A percentile compares a stretch with the other conserved stretches of the same genome.
These are phyloP conservation scores for Cerceris rybyensis DNA, from an alignment of 2,888 invertebrate species.

Conservation along the genomic window DNA sequence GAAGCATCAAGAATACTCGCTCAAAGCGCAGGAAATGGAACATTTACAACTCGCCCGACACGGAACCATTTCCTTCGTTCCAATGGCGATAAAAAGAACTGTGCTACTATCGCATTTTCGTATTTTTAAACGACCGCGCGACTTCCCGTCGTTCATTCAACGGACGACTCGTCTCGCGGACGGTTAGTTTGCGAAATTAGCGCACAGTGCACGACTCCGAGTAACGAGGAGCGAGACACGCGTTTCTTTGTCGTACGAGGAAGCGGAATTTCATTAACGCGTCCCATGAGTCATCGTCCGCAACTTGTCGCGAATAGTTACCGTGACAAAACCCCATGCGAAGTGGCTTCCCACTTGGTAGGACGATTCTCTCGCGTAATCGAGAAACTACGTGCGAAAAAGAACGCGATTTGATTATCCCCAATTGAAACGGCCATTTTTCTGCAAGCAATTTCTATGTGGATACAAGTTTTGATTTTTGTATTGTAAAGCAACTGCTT, in stretches of 20 bases:
- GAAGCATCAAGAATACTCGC: too few relatives aligned
- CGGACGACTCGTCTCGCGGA: slow-evolving; percentile 4
- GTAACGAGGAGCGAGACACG: slow-evolving; percentile 49
- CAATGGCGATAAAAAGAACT: too few relatives aligned
- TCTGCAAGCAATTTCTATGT: not conserved
- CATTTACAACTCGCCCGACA: too few relatives aligned
- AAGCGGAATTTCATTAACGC: slow-evolving; percentile 68
- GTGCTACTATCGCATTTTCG: not conserved
- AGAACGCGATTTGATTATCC: slow-evolving; percentile 1
- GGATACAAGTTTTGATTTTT: too few relatives aligned
- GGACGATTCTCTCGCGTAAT: not conserved
- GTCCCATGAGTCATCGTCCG: slow-evolving; percentile 55
- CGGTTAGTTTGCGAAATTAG: slow-evolving; percentile 51
- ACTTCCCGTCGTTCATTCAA: slow-evolving; percentile 9
- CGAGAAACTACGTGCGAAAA: not conserved
- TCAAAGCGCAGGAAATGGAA: too few relatives aligned
- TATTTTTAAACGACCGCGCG: not conserved
- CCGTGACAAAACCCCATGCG: not conserved
- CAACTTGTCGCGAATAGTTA: slow-evolving; percentile 32
- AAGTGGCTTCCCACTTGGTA: not conserved
- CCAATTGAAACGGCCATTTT: not conserved
- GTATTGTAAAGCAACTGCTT: too few relatives aligned
- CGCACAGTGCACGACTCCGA: slow-evolving; percentile 51
- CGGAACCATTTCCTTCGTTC: too few relatives aligned
- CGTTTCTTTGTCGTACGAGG: slow-evolving; percentile 61